Conservation (phyloP, 2,113 vertebrate genomes). For the Lonchura striata region DNA sequence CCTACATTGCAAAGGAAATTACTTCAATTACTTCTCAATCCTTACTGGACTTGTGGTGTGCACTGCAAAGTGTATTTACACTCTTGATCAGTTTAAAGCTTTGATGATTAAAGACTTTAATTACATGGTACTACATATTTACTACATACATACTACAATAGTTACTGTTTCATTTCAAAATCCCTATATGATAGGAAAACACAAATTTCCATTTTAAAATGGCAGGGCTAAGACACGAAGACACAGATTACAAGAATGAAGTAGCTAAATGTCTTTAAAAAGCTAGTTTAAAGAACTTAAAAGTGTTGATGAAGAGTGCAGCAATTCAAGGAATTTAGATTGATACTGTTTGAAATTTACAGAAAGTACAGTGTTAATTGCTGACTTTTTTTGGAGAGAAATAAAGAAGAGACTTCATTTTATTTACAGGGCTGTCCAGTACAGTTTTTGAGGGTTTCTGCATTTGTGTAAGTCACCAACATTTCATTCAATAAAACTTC, state of each 20-base stretch:
- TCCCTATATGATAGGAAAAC: not conserved
- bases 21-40: not conserved
- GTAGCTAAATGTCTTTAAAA: not conserved
- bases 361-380: not conserved
- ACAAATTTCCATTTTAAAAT: not conserved
- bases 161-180: not conserved
- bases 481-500: not conserved
- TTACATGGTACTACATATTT: not conserved
- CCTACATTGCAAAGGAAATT: not conserved
- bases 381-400: not conserved
- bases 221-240: not conserved
- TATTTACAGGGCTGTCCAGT: not conserved
- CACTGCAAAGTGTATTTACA: not conserved
- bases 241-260: not conserved
- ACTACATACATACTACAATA: not conserved
- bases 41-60: not conserved
- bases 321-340: not conserved
- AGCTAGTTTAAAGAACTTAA: not conserved
- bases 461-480: not conserved
- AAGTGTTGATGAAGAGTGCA: not conserved
- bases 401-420: not conserved
- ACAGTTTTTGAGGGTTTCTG: not conserved
- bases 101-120: not conserved
- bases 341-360: not conserved
- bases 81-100: not conserved